Percentiles rank a stretch among this genome's conserved stretches.
phyloP scores from a whole-genome alignment of 2,113 vertebrate species.

The Natator depressus region DNA sequence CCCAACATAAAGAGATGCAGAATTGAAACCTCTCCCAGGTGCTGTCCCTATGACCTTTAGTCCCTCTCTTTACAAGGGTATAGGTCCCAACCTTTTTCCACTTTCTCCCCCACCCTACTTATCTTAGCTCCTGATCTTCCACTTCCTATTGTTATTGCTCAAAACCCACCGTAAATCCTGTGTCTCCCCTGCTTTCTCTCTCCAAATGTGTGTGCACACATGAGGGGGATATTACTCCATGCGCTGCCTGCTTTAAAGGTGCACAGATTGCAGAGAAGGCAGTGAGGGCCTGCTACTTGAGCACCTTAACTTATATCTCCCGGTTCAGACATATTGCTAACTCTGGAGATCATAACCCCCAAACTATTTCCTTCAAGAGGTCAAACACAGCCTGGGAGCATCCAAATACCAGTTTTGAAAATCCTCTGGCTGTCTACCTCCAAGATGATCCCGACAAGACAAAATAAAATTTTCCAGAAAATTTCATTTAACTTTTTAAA shows the following conservation, averaged over 20 bases:
- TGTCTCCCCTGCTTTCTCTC: neutral
- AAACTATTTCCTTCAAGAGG: neutral
- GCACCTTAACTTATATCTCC: neutral
- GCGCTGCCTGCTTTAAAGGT: neutral
- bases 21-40: neutral
- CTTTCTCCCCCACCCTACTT: neutral
- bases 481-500: neutral
- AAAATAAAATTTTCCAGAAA: neutral
- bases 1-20: neutral
- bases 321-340: neutral
- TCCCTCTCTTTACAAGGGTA: neutral
- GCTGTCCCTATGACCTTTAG: neutral
- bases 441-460: neutral
- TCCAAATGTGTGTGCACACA: fast-evolving
- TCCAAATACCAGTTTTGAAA: neutral
- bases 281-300: neutral
- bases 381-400: neutral
- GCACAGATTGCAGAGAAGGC: neutral
- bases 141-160: neutral
- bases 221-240: fast-evolving
- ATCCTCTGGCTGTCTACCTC: neutral
- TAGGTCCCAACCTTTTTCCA: neutral
- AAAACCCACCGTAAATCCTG: neutral
- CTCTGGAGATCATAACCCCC: neutral
- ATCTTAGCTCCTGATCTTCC: neutral